Base-by-base conservation (phyloP, 2,113 vertebrate species). In the Hystrix brachyura region DNA sequence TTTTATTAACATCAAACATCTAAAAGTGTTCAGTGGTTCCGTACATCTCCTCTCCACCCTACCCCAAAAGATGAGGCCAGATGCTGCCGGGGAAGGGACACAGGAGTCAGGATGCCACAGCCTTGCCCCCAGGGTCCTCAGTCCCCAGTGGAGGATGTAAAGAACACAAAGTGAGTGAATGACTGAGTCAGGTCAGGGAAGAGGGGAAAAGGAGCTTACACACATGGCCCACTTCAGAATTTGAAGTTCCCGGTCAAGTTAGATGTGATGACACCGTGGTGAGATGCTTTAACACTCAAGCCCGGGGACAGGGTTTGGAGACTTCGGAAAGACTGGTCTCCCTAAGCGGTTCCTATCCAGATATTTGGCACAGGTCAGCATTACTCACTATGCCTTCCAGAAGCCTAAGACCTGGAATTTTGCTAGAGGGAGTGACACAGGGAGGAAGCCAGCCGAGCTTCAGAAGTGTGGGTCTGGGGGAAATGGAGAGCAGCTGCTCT, bases 261-360 rank as follows among this genome's bases (percentile, higher is more conserved):
- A 0, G 7, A 57, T 0, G 65, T 5, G 4, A 27, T 15, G 21
- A 21, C 69, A 18, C 0, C 0, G 32, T 0, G 19, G 19, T 0
- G 27, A 83, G 38, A 17, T 27, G 5, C 59, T 5, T 21, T 0
- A 6, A 60, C 2, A 0, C 11, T 43, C 53, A 79, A 15, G 15
- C 12, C 9, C 1, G 0, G 29, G 0, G 8, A 34, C 9, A 13
- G 80, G 12, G 85, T 21, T 1, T 27, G 80, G 81, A 78, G 14
- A 59, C 53, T 38, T 14, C 3, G 34, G 76, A 71, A 81, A 85
- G 17, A 6, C 6, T 19, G 59, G 43, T 83, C 43, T 21, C 32
- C 0, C 1, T 8, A 2, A 59, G 64, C n/a, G 5, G 48, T 38
- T 64, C 53, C 13, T 79, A 29, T 34, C 25, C 72, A 83, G 91